Evolutionary conservation across 2,113 vertebrate genomes (phyloP).

Genomic region (Dasyprocta punctata): DNA sequence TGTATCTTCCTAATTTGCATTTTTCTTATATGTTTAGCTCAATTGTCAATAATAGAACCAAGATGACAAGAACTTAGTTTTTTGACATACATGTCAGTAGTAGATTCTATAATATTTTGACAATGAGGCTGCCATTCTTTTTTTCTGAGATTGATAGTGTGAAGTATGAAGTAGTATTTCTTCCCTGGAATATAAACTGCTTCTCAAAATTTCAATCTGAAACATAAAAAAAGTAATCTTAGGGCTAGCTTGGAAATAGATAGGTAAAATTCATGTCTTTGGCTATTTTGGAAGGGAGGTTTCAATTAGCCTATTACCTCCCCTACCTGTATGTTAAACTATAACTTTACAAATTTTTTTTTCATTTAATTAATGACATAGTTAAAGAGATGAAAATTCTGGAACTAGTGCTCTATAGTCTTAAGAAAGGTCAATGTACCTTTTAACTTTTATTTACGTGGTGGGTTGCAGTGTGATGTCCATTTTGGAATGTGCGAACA

Average conservation of each 20-base stretch:
- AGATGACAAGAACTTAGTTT: constrained; percentile 44
- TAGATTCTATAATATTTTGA: not conserved
- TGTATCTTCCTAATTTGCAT: not conserved
- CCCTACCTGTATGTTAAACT: not conserved
- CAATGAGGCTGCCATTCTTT: constrained; percentile 10
- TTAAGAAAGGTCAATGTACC: not conserved
- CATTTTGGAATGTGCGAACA: not conserved
- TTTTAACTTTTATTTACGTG: not conserved
- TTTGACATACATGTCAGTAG: not conserved
- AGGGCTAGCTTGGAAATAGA: not conserved
- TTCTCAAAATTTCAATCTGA: not conserved
- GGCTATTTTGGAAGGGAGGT: not conserved
- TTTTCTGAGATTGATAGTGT: not conserved
- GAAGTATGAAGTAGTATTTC: constrained; percentile 18
- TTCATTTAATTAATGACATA: not conserved
- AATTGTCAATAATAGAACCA: constrained; percentile 57
- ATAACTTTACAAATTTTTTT: not conserved
- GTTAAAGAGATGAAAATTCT: not conserved
- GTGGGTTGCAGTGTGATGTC: not conserved
- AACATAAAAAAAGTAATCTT: not conserved
- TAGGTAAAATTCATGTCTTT: not conserved
- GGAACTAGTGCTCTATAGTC: not conserved
- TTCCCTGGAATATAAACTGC: not conserved
- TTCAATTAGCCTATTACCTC: not conserved
- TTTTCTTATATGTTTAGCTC: constrained; percentile 40